Evolutionary conservation across 2,797 vertebrate species (phyloP).

Genomic region (Acipenser transmontanus): DNA sequence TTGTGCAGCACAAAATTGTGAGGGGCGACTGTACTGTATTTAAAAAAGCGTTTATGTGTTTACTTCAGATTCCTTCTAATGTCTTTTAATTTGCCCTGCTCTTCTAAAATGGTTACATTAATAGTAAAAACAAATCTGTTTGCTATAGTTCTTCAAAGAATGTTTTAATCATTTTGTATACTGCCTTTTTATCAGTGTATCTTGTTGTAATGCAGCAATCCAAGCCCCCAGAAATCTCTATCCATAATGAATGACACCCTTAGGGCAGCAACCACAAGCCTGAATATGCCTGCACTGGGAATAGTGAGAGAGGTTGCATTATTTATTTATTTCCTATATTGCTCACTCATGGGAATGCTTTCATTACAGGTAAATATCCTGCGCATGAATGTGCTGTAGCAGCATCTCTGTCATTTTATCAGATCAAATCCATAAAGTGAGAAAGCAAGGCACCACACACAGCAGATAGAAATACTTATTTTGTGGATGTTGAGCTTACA

Average conservation of each 20-base stretch:
- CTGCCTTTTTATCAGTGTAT: slow-evolving; percentile 34
- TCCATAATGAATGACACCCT: slow-evolving; percentile 47
- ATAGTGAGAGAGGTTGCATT: slow-evolving; percentile 9
- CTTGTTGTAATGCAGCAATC: slow-evolving; percentile 18
- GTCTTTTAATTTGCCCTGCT: no score
- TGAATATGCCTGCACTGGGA: slow-evolving; percentile 2
- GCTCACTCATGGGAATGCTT: slow-evolving; percentile 18
- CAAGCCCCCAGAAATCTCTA: slow-evolving; percentile 38
- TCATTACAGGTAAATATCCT: slow-evolving; percentile 40
- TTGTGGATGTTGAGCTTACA: background rate
- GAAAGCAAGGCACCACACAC: background rate
- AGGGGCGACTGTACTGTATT: no score
- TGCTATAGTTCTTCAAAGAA: slow-evolving; percentile 25
- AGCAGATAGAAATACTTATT: background rate
- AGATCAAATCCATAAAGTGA: background rate
- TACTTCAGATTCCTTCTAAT: no score
- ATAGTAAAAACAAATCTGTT: slow-evolving; percentile 18
- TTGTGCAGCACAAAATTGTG: no score
- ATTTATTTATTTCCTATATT: slow-evolving; percentile 43
- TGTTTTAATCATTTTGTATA: slow-evolving; percentile 13
- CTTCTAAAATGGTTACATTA: background rate
- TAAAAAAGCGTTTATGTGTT: no score
- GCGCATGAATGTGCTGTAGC: slow-evolving; percentile 4
- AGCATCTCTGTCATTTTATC: slow-evolving; percentile 2
- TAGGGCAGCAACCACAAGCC: slow-evolving; percentile 33